A percentile compares a stretch with the other conserved stretches of the same genome.
Evolutionary conservation across 1,140 invertebrate genomes (phyloP).

Genomic region (Meteorus sp.): DNA sequence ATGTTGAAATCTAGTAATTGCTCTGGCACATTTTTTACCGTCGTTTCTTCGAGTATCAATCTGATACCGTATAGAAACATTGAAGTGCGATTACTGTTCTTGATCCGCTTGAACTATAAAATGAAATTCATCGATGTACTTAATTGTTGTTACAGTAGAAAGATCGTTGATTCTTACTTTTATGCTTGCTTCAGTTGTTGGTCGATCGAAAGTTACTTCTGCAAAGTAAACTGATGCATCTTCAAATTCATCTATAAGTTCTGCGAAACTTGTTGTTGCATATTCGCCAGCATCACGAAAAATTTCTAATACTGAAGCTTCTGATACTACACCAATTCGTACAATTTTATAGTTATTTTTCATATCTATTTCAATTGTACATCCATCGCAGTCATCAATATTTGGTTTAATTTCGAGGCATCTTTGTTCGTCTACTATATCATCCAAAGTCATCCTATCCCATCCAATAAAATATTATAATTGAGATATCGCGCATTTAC

Average conservation of each 20-base stretch:
- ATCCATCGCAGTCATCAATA: slow-evolving; percentile 36
- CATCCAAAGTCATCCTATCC: slow-evolving; percentile 42
- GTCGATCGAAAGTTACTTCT: slow-evolving; percentile 41
- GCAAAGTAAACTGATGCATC: slow-evolving; percentile 48
- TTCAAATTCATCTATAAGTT: slow-evolving; percentile 54
- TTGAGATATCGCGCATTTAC: background rate
- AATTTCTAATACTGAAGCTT: slow-evolving; percentile 54
- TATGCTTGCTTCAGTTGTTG: slow-evolving; percentile 51
- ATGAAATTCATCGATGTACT: slow-evolving; percentile 16
- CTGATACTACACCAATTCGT: slow-evolving; percentile 49
- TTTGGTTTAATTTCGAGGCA: slow-evolving; percentile 44
- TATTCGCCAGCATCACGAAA: slow-evolving; percentile 57
- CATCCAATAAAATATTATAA: background rate
- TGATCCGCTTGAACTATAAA: slow-evolving; percentile 54
- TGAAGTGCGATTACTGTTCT: slow-evolving; percentile 39
- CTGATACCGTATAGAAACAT: slow-evolving; percentile 57
- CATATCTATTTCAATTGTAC: slow-evolving; percentile 47
- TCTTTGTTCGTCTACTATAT: slow-evolving; percentile 45
- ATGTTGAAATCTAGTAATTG: slow-evolving; percentile 41
- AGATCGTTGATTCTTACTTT: slow-evolving; percentile 42
- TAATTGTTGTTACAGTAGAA: slow-evolving; percentile 5
- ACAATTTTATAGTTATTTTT: slow-evolving; percentile 46
- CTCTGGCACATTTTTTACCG: slow-evolving; percentile 25
- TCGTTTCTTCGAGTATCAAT: slow-evolving; percentile 42
- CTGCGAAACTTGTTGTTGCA: slow-evolving; percentile 46